Evolutionary conservation across 2,888 invertebrate species (phyloP).

Genomic region (Meteorus colon): DNA sequence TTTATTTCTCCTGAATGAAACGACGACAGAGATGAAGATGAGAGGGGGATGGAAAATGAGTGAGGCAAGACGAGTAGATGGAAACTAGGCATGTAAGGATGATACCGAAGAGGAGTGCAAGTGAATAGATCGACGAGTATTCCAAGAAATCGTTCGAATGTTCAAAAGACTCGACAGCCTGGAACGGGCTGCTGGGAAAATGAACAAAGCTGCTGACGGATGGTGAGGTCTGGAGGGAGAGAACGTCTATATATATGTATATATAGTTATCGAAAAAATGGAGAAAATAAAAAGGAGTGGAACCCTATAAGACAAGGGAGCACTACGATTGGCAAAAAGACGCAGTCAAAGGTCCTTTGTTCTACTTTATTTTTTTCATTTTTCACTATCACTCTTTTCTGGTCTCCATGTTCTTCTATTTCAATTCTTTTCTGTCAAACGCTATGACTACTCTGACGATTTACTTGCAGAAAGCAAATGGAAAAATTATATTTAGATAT

Average conservation of each 20-base stretch:
- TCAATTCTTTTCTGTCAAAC: constrained; percentile 9
- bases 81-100: constrained; percentile 14
- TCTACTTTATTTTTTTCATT: constrained; percentile 47
- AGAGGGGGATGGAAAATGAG: neutral
- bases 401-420: constrained; percentile 28
- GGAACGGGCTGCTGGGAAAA: constrained; percentile 63
- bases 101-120: constrained; percentile 16
- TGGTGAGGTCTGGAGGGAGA: neutral
- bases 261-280: constrained; percentile 4
- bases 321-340: constrained; percentile 50
- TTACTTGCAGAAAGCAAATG: neutral
- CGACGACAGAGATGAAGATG: constrained; percentile 35
- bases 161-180: constrained; percentile 65
- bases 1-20: constrained; percentile 36
- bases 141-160: constrained; percentile 66
- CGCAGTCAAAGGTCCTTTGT: constrained; percentile 63
- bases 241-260: neutral
- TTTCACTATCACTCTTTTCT: constrained; percentile 43
- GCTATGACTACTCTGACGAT: neutral
- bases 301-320: constrained; percentile 8
- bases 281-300: constrained; percentile 13
- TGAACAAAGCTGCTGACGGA: constrained; percentile 60
- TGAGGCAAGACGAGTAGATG: constrained; percentile 15
- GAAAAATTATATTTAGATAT: neutral
- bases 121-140: constrained; percentile 56